Conservation (phyloP, 2,888 invertebrate species). For the Plusia festucae region DNA sequence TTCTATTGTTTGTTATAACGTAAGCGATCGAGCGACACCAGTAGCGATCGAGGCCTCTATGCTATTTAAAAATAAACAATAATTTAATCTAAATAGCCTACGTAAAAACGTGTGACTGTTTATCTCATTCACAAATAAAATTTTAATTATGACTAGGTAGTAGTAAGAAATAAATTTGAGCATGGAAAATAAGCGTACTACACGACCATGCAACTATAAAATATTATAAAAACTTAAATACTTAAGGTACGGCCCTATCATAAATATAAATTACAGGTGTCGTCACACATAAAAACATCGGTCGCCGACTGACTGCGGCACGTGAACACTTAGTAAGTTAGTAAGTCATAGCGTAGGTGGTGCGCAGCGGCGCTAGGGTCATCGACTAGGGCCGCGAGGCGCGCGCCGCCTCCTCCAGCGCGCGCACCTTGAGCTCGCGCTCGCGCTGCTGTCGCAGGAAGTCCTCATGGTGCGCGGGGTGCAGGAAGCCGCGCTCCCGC, state of each 20-base stretch:
- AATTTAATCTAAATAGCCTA: constrained; percentile 79
- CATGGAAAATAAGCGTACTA: constrained; percentile 87
- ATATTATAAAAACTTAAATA: constrained; percentile 81
- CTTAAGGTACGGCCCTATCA: constrained; percentile 66
- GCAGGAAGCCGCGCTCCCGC: constrained; percentile 92
- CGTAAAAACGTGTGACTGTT: constrained; percentile 69
- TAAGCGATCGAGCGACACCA: constrained; percentile 30
- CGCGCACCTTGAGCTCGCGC: constrained; percentile 95
- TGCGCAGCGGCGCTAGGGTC: constrained; percentile 33
- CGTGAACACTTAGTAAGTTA: constrained; percentile 53
- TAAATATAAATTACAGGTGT: constrained; percentile 85
- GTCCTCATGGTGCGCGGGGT: constrained; percentile 89
- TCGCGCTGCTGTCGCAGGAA: constrained; percentile 94
- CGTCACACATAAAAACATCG: constrained; percentile 71
- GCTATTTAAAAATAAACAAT: constrained; percentile 68
- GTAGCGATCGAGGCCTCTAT: constrained; percentile 40
- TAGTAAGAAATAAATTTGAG: constrained; percentile 87
- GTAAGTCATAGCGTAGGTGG: constrained; percentile 54
- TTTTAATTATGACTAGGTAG: constrained; percentile 88
- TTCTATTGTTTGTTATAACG: constrained; percentile 13
- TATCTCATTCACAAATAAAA: constrained; percentile 76
- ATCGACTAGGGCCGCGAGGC: constrained; percentile 85
- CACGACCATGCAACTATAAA: constrained; percentile 87
- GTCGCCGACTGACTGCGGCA: constrained; percentile 55
- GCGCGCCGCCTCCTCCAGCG: constrained; percentile 95